A percentile compares a stretch with the other conserved stretches of the same genome.
phyloP scores from a whole-genome alignment of 2,113 vertebrate species.

The Peromyscus maniculatus region DNA sequence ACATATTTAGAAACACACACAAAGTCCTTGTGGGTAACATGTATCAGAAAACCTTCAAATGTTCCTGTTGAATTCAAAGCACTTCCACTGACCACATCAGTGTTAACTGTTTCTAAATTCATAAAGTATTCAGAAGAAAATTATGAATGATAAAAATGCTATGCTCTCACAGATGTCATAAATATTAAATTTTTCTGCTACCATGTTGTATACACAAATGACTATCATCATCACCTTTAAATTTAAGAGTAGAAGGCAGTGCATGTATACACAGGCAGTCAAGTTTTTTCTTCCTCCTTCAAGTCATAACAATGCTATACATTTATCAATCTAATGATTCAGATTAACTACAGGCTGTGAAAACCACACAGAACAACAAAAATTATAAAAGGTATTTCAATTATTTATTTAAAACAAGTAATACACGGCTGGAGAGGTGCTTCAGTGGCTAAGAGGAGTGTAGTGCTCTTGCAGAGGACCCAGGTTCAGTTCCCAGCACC shows the following conservation, averaged over 20 bases:
- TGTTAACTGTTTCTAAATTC: slow-evolving; percentile 33
- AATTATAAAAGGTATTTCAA: background rate
- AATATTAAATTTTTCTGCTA: background rate
- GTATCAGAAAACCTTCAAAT: slow-evolving; percentile 1
- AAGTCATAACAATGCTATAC: background rate
- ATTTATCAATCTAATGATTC: slow-evolving; percentile 2
- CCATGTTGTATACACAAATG: background rate
- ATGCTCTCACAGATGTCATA: background rate
- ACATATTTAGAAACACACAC: background rate
- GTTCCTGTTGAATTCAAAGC: background rate
- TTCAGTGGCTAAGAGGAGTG: too few relatives aligned
- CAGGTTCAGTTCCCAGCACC: background rate
- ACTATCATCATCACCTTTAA: background rate
- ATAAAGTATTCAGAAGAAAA: slow-evolving; percentile 28
- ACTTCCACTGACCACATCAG: background rate
- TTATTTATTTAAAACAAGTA: background rate
- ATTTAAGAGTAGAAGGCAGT: slow-evolving; percentile 18
- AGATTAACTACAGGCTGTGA: background rate
- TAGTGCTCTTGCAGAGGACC: background rate
- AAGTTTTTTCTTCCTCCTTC: background rate
- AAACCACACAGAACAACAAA: background rate
- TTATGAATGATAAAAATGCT: background rate
- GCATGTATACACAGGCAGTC: background rate
- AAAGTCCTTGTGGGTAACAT: background rate
- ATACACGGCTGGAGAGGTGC: background rate